Evolutionary conservation across 2,797 vertebrate species (phyloP).

Genomic region (Clarias fuscus): DNA sequence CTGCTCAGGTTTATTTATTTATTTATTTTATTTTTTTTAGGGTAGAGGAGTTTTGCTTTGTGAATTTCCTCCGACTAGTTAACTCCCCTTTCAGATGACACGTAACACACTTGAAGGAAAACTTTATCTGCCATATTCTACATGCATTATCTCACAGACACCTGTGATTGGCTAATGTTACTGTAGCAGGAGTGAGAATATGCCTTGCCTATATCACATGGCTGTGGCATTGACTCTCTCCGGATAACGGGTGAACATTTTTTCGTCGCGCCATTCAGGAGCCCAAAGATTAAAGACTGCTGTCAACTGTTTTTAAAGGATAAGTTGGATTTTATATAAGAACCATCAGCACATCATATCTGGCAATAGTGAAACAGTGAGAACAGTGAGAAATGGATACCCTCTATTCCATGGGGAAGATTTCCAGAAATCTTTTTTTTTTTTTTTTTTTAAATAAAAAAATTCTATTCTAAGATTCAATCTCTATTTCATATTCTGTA

Average conservation of each 20-base stretch:
- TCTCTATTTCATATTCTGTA: conserved; percentile 46
- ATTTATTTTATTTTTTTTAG: too few species aligned
- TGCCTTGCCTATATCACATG: background rate
- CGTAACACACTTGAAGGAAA: background rate
- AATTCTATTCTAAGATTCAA: too few species aligned
- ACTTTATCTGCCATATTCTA: background rate
- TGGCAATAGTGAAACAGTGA: background rate
- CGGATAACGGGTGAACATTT: background rate
- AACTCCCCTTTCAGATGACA: background rate
- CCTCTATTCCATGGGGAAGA: background rate
- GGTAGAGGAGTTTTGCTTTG: background rate
- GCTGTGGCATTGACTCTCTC: background rate
- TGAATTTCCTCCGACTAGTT: background rate
- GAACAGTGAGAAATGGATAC: background rate
- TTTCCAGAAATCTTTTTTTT: conserved; percentile 21
- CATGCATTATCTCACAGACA: background rate
- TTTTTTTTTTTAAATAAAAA: too few species aligned
- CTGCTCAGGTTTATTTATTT: background rate
- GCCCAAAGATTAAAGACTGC: background rate
- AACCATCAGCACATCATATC: background rate
- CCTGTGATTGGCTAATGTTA: background rate
- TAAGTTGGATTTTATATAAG: background rate
- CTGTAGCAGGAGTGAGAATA: background rate
- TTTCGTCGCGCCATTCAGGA: background rate
- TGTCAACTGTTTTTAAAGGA: conserved; percentile 1